phyloP scores from a whole-genome alignment of 2,888 invertebrate species.

The Xestia xanthographa region DNA sequence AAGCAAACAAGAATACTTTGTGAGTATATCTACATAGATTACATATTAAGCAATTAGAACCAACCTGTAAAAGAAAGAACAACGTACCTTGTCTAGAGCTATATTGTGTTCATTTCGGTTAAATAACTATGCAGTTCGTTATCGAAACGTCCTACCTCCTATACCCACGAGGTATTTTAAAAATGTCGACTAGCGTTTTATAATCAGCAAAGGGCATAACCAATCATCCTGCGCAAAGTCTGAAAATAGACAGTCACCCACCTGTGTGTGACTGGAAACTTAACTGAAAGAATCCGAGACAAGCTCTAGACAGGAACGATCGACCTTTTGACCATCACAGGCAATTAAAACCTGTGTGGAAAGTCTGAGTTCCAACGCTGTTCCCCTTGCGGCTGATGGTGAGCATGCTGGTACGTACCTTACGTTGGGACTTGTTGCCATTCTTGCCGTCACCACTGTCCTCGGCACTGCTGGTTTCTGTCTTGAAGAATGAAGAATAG shows the following conservation, averaged over 20 bases:
- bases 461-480: constrained; percentile 89
- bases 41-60: neutral
- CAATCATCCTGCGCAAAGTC: too few species aligned
- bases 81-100: constrained; percentile 50
- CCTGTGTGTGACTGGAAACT: neutral
- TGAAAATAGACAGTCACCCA: constrained; percentile 2
- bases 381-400: constrained; percentile 10
- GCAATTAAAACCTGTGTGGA: constrained; percentile 35
- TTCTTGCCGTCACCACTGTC: constrained; percentile 78
- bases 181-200: constrained; percentile 11
- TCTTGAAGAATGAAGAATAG: constrained; percentile 93
- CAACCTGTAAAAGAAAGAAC: constrained; percentile 19
- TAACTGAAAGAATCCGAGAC: constrained; percentile 28
- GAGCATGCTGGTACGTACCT: constrained; percentile 55
- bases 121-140: constrained; percentile 4
- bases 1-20: constrained; percentile 23
- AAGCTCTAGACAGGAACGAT: constrained; percentile 43
- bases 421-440: constrained; percentile 33
- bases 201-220: neutral
- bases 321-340: constrained; percentile 29
- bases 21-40: constrained; percentile 19
- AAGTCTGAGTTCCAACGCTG: constrained; percentile 23
- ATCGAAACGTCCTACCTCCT: constrained; percentile 17
- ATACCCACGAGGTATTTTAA: constrained; percentile 4
- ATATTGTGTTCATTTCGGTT: constrained; percentile 9